Percentiles rank a stretch among this genome's conserved stretches.
phyloP scores from a whole-genome alignment of 2,113 vertebrate genomes.

The Sebastes fasciatus region DNA sequence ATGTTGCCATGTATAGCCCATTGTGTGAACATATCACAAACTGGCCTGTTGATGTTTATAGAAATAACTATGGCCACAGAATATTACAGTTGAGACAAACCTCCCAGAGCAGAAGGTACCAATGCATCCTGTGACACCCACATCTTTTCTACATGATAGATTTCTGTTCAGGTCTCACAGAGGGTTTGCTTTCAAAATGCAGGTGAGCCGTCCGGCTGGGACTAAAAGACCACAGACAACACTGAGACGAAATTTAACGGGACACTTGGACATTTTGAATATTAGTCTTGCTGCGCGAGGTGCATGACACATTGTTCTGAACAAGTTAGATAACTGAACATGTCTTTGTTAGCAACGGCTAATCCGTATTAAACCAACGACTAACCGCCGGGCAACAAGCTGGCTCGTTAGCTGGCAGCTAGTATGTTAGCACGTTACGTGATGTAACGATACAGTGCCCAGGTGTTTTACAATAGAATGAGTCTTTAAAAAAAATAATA shows the following conservation, averaged over 20 bases:
- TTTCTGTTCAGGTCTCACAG: background rate
- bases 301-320: constrained; percentile 12
- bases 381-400: background rate
- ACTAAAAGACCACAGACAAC: constrained; percentile 59
- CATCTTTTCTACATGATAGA: background rate
- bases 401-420: background rate
- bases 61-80: background rate
- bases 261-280: constrained; percentile 15
- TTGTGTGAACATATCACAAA: background rate
- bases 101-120: background rate
- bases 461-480: background rate
- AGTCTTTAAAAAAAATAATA: background rate
- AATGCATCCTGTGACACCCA: background rate
- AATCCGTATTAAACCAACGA: background rate
- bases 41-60: background rate
- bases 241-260: background rate
- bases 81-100: background rate
- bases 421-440: background rate
- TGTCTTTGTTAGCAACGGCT: background rate
- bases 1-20: background rate
- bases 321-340: background rate
- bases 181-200: background rate
- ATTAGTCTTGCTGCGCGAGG: background rate
- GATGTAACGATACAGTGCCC: background rate
- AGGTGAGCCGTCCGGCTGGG: constrained; percentile 36